These are phyloP conservation scores for Andinoacara biseriatus DNA, from an alignment of 2,113 vertebrate genomes.

Conservation along the genomic window DNA sequence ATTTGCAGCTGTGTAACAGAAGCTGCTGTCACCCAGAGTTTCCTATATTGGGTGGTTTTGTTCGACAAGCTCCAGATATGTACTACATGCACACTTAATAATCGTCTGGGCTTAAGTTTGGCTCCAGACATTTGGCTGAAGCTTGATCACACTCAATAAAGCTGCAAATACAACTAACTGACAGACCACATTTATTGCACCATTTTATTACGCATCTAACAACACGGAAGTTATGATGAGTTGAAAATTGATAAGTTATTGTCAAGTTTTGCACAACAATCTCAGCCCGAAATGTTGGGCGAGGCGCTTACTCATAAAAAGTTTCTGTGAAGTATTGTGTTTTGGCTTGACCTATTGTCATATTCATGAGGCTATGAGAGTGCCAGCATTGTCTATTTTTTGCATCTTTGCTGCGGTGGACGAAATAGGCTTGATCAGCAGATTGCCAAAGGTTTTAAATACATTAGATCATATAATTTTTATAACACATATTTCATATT, in stretches of 20 bases:
- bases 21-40: conserved; percentile 40
- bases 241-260: conserved; percentile 12
- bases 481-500: no score
- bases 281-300: background rate
- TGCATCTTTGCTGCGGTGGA: background rate
- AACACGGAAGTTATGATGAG: background rate
- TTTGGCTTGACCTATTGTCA: background rate
- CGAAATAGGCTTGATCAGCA: background rate
- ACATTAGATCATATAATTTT: no score
- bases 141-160: conserved; percentile 60
- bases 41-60: conserved; percentile 58
- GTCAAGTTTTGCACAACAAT: background rate
- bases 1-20: conserved; percentile 43
- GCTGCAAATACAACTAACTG: conserved; percentile 29
- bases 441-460: no score
- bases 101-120: conserved; percentile 49
- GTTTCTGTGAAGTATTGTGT: background rate
- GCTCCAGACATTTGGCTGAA: conserved; percentile 49
- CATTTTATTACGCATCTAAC: conserved; percentile 5
- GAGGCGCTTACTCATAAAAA: background rate
- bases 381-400: background rate
- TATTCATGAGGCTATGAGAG: background rate
- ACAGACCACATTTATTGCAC: conserved; percentile 37
- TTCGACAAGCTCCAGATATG: conserved; percentile 66
- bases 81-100: conserved; percentile 62